A percentile compares a stretch with the other conserved stretches of the same genome.
These are phyloP conservation scores for Neomonachus schauinslandi DNA, from an alignment of 2,113 vertebrate genomes.

Conservation along the genomic window DNA sequence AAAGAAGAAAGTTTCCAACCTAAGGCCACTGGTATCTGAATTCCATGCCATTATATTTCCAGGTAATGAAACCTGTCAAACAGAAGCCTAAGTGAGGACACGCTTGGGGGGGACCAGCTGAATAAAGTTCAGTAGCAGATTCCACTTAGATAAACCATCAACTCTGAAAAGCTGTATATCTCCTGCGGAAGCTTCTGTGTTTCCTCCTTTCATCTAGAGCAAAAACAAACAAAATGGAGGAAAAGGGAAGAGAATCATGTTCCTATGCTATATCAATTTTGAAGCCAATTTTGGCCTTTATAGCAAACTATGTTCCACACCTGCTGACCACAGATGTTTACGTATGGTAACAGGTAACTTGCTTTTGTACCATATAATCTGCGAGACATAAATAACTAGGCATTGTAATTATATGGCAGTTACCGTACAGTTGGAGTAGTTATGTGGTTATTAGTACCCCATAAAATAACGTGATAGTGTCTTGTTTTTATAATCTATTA, in stretches of 20 bases:
- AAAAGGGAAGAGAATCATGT: neutral
- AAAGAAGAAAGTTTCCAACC: neutral
- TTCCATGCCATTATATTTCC: neutral
- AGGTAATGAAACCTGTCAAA: neutral
- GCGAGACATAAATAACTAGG: neutral
- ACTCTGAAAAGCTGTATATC: neutral
- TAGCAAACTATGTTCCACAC: conserved; percentile 23
- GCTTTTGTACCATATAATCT: conserved; percentile 50
- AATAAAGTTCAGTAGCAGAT: neutral
- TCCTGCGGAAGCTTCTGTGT: neutral
- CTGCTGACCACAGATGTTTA: conserved; percentile 30
- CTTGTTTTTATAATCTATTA: conserved; percentile 4
- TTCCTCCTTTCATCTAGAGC: neutral
- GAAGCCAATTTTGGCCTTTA: conserved; percentile 15
- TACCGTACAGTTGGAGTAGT: conserved; percentile 44
- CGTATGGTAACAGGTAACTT: conserved; percentile 60
- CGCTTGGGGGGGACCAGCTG: neutral
- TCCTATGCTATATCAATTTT: neutral
- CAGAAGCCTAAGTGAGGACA: neutral
- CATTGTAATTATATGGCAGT: conserved; percentile 51
- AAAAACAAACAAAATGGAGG: conserved; percentile 10
- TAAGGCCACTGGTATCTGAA: neutral
- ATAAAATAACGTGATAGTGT: conserved; percentile 35
- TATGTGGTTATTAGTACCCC: conserved; percentile 54
- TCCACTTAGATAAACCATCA: neutral